Evolutionary conservation across 2,113 vertebrate genomes (phyloP).

Genomic region (Leptobrachium ailaonicum): DNA sequence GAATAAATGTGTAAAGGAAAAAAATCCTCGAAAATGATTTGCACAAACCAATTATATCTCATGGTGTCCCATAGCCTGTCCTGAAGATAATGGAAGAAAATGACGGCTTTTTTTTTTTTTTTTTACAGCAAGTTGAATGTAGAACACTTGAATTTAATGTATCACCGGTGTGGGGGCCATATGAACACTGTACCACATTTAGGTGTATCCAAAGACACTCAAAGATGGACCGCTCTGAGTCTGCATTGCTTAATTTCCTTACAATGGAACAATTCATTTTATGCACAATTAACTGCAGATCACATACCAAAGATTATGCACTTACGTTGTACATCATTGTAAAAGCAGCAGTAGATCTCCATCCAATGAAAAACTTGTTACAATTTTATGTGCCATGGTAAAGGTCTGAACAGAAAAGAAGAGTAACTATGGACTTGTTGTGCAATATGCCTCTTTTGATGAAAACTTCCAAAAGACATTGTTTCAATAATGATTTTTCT

Average conservation of each 20-base stretch:
- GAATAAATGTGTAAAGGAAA: background rate
- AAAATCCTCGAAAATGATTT: background rate
- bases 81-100: background rate
- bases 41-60: background rate
- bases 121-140: no score
- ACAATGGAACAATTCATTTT: background rate
- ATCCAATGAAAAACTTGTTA: background rate
- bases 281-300: background rate
- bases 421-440: conserved; percentile 12
- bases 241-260: no score
- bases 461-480: background rate
- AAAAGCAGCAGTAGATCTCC: background rate
- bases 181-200: background rate
- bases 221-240: background rate
- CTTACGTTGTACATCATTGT: background rate
- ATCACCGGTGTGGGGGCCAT: no score
- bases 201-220: background rate
- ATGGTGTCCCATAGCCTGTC: conserved; percentile 1
- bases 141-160: no score
- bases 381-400: conserved; percentile 27
- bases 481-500: background rate
- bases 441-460: background rate
- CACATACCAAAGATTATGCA: conserved; percentile 34
- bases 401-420: background rate
- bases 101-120: no score